Evolutionary conservation across 2,888 invertebrate genomes (phyloP).

Genomic region (Rapana venosa): DNA sequence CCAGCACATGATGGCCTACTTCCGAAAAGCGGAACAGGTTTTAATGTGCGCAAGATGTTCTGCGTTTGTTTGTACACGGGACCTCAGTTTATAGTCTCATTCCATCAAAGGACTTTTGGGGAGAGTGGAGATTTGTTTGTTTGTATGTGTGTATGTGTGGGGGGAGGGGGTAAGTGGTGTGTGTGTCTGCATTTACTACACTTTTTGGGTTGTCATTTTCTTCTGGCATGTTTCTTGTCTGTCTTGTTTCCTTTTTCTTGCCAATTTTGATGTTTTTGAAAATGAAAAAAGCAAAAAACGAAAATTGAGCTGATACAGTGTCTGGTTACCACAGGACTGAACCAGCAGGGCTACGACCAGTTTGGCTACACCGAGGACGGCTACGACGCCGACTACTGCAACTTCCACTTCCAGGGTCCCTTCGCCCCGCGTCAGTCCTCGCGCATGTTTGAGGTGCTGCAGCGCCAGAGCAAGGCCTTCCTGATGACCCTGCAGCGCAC

Average conservation of each 20-base stretch:
- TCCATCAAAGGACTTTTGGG: too few relatives aligned
- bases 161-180: background rate
- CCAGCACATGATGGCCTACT: too few relatives aligned
- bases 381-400: constrained; percentile 65
- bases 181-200: too few relatives aligned
- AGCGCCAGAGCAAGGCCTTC: constrained; percentile 64
- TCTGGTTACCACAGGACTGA: constrained; percentile 57
- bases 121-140: background rate
- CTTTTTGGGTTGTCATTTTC: too few relatives aligned
- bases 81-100: too few relatives aligned
- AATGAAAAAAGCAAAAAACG: too few relatives aligned
- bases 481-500: constrained; percentile 63
- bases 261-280: too few relatives aligned
- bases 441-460: constrained; percentile 62
- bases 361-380: constrained; percentile 69
- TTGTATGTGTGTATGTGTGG: background rate
- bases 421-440: constrained; percentile 63
- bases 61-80: too few relatives aligned
- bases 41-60: too few relatives aligned
- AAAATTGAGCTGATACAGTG: background rate
- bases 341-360: constrained; percentile 60
- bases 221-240: too few relatives aligned
- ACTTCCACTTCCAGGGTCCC: constrained; percentile 67
- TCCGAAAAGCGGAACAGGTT: too few relatives aligned
- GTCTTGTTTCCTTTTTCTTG: too few relatives aligned